Evolutionary conservation across 2,888 invertebrate species (phyloP).

Genomic region (Gisinianus flammeolus): DNA sequence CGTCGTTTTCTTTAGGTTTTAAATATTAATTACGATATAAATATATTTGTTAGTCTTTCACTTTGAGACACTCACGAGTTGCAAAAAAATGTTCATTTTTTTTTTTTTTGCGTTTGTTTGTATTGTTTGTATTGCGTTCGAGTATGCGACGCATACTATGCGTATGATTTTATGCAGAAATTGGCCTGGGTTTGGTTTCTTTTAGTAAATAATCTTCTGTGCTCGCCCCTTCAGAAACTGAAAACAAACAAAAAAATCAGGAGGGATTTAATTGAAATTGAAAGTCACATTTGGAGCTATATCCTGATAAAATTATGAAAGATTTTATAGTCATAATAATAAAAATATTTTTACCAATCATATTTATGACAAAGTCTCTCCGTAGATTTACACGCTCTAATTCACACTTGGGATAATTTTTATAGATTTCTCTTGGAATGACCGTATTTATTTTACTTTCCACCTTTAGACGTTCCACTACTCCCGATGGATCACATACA

Average conservation of each 20-base stretch:
- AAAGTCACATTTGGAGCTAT: no score
- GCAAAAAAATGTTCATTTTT: no score
- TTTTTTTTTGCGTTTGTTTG: background rate
- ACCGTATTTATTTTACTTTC: conserved; percentile 32
- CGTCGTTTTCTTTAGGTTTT: no score
- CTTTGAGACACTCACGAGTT: no score
- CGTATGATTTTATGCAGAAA: no score
- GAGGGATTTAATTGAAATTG: background rate
- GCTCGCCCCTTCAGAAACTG: background rate
- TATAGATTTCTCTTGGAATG: conserved; percentile 26
- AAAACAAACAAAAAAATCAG: background rate
- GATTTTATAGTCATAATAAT: no score
- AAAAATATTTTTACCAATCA: conserved; percentile 14
- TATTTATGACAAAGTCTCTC: conserved; percentile 36
- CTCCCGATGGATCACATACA: background rate
- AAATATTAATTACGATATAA: no score
- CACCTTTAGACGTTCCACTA: background rate
- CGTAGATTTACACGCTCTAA: conserved; percentile 21
- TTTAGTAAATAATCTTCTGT: background rate
- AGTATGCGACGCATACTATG: no score
- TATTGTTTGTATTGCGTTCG: background rate
- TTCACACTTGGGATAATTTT: conserved; percentile 34
- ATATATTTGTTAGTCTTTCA: no score
- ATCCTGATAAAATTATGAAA: no score
- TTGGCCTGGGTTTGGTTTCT: background rate